Evolutionary conservation across 2,888 invertebrate species (phyloP), one percentile per base, ranked within the genome.

Genomic region (Callinectes sapidus): DNA sequence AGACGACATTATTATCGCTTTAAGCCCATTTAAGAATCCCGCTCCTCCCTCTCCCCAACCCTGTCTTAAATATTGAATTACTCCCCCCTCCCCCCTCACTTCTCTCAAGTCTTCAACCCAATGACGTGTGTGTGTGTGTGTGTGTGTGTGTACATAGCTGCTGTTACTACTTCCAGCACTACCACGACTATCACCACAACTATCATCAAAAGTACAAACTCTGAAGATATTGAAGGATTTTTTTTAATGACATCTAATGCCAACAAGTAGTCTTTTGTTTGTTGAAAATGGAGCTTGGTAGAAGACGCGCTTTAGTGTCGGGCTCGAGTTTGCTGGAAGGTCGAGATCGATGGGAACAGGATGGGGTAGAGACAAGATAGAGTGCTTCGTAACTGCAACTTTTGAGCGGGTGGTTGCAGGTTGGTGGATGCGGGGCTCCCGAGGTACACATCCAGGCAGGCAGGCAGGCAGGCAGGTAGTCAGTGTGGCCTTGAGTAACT

Each of bases 1-100:
- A 35, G 81, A 81, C 35, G 81, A 81, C 81, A 81, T 81, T 81
- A 81, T 81, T 81, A 35, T 81, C 81, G 35, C 81, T 81, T 81
- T 81, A 81, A 81, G 81, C 35, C 81, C 81, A n/a, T 16, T n/a
- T 81, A 35, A 81, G 32, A 81, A n/a, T 35, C 18, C 81, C 18
- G 3, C 81, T 81, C 81, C 81, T 35, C 35, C 35, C 81, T 32
- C 35, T 35, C 81, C 28, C 71, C 23, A 18, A 61, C 71, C n/a
- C 28, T 10, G 71, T n/a, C 71, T 71, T 71, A 71, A 28, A 71
- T 71, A 71, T 8, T 71, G n/a, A 71, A 71, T 71, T 28, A 48
- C 8, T 28, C 23, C 71, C 28, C n/a, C 8, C 8, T 28, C 23
- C 71, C 28, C n/a, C 8, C 10, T 71, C 71, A 28, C 48, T 28